phyloP scores from a whole-genome alignment of 2,888 invertebrate genomes.

The Prosapia bicincta region DNA sequence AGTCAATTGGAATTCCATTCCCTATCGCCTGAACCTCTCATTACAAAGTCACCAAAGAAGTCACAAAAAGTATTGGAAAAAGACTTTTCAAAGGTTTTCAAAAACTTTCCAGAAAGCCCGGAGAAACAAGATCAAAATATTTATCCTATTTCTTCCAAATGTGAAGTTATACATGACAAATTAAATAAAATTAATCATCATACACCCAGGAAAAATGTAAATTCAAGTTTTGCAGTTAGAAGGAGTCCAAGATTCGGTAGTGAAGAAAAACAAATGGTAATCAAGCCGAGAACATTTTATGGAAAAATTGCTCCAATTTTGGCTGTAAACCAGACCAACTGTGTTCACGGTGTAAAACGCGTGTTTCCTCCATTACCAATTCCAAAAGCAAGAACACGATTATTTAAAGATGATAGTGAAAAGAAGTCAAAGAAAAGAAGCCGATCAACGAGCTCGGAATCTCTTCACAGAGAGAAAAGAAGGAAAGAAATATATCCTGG shows the following conservation, averaged over 20 bases:
- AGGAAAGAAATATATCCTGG: slow-evolving; percentile 17
- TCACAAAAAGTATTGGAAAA: slow-evolving; percentile 6
- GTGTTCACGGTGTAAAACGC: slow-evolving; percentile 13
- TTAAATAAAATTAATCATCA: not conserved
- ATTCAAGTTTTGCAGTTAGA: not conserved
- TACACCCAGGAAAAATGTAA: slow-evolving; percentile 9
- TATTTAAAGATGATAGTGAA: slow-evolving; percentile 3
- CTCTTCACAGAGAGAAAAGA: slow-evolving; percentile 6
- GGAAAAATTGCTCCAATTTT: slow-evolving; percentile 15
- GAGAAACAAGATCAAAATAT: slow-evolving; percentile 1
- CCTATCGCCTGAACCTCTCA: not conserved
- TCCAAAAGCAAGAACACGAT: slow-evolving; percentile 13
- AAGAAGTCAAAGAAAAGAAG: slow-evolving; percentile 8
- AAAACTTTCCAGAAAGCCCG: not conserved
- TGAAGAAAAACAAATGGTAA: slow-evolving; percentile 5
- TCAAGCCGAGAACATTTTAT: slow-evolving; percentile 18
- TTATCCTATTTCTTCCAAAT: not conserved
- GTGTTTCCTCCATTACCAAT: slow-evolving; percentile 7
- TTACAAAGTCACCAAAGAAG: slow-evolving; percentile 2
- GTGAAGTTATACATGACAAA: not conserved
- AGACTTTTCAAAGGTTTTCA: not conserved
- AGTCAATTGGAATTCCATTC: not conserved
- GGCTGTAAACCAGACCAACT: slow-evolving; percentile 18
- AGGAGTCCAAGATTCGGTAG: slow-evolving; percentile 3
- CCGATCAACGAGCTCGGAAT: slow-evolving; percentile 13